Evolutionary conservation across 2,888 invertebrate genomes (phyloP).

Genomic region (Chrysolina americana): DNA sequence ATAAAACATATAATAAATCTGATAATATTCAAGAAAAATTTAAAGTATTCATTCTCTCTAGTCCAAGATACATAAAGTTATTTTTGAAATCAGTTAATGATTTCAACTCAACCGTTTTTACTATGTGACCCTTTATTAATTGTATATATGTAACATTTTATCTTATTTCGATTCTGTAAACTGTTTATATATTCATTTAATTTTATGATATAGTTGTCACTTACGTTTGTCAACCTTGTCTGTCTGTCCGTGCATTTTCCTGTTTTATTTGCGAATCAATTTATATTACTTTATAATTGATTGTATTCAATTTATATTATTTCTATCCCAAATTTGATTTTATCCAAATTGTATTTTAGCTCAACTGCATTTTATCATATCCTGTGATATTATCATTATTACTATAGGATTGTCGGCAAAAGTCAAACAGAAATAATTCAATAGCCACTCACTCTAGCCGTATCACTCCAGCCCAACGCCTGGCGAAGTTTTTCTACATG

Average conservation of each 20-base stretch:
- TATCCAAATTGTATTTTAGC: no score
- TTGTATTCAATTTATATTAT: no score
- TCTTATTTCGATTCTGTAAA: not conserved
- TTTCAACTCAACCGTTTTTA: not conserved
- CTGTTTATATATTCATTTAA: not conserved
- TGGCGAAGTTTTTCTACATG: no score
- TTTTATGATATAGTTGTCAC: not conserved
- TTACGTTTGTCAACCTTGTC: not conserved
- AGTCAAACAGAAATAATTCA: no score
- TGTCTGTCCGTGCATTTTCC: not conserved
- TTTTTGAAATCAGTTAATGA: not conserved
- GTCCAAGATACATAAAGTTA: not conserved
- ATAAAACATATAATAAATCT: not conserved
- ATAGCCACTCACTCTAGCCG: no score
- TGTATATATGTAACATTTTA: not conserved
- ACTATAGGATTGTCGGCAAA: no score
- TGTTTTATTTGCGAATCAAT: no score
- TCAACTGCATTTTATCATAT: no score
- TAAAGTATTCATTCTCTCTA: not conserved
- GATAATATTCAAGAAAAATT: not conserved
- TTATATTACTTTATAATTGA: no score
- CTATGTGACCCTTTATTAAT: not conserved
- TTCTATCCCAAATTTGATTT: no score
- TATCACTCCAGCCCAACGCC: no score
- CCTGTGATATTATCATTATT: no score